Conservation (phyloP, 2,888 invertebrate genomes). For the Heliconius erato region DNA sequence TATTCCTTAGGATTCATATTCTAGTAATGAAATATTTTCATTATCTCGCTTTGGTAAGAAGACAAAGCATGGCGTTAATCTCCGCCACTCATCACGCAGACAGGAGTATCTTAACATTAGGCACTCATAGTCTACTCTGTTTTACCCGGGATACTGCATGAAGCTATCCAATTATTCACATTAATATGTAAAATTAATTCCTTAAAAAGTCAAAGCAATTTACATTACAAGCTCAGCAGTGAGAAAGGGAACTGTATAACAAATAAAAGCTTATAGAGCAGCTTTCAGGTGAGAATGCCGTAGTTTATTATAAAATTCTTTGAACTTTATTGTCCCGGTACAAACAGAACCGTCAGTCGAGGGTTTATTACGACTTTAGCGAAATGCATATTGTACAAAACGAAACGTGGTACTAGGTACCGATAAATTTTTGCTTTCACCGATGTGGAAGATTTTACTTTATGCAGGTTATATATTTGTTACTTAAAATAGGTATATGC, state of each 20-base stretch:
- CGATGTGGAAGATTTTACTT: not conserved
- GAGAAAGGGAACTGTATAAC: slow-evolving; percentile 6
- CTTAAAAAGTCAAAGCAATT: not conserved
- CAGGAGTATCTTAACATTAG: not conserved
- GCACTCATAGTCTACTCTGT: not conserved
- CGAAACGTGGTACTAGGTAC: not conserved
- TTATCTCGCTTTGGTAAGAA: too few species aligned
- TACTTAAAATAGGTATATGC: too few species aligned
- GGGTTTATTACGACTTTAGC: slow-evolving; percentile 40
- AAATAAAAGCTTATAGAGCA: slow-evolving; percentile 41
- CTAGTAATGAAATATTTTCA: too few species aligned
- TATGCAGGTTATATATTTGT: not conserved
- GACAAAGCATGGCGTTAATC: too few species aligned
- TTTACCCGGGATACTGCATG: not conserved
- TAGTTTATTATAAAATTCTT: slow-evolving; percentile 49
- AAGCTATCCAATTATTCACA: not conserved
- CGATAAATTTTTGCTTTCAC: slow-evolving; percentile 10
- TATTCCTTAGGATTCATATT: too few species aligned
- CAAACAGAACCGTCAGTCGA: slow-evolving; percentile 48
- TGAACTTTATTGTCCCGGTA: slow-evolving; percentile 47
- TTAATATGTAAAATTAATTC: not conserved
- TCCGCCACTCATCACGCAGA: not conserved
- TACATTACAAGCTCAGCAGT: not conserved
- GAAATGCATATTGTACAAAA: slow-evolving; percentile 40
- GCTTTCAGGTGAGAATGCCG: slow-evolving; percentile 47